Conservation (phyloP, 2,113 vertebrate species). For the Phainopepla nitens region DNA sequence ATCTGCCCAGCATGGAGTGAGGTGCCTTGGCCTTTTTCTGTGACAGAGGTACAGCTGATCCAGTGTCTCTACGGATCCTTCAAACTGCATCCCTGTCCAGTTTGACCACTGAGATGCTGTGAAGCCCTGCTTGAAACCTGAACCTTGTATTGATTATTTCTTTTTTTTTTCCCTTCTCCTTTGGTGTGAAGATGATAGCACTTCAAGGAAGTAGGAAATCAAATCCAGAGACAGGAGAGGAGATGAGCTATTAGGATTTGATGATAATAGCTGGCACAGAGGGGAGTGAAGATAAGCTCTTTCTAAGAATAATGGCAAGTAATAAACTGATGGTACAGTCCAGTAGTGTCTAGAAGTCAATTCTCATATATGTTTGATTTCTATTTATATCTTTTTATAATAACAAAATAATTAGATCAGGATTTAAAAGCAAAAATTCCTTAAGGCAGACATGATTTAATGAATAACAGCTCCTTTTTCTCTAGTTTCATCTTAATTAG, state of each 20-base stretch:
- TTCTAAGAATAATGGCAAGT: not conserved
- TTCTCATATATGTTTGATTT: not conserved
- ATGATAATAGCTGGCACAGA: constrained; percentile 9
- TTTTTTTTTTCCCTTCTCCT: not conserved
- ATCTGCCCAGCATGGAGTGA: rapidly evolving
- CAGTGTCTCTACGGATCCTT: not conserved
- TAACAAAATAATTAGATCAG: not conserved
- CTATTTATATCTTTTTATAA: not conserved
- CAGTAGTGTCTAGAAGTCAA: not conserved
- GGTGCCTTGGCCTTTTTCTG: not conserved
- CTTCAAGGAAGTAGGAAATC: not conserved
- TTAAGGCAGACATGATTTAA: not conserved
- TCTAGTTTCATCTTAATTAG: not conserved
- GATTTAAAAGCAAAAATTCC: not conserved
- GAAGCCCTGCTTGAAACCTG: not conserved
- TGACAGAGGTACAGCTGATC: not conserved
- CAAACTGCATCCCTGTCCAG: not conserved
- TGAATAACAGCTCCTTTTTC: not conserved
- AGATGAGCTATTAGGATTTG: not conserved
- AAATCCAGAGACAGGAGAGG: not conserved
- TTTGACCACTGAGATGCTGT: not conserved
- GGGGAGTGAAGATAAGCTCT: not conserved
- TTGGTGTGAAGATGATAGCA: not conserved
- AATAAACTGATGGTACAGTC: not conserved
- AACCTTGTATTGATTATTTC: not conserved